Evolutionary conservation across 2,888 invertebrate genomes (phyloP), one percentile per base, ranked within the genome.

Genomic region (Scaptomyza cyrtandrae): DNA sequence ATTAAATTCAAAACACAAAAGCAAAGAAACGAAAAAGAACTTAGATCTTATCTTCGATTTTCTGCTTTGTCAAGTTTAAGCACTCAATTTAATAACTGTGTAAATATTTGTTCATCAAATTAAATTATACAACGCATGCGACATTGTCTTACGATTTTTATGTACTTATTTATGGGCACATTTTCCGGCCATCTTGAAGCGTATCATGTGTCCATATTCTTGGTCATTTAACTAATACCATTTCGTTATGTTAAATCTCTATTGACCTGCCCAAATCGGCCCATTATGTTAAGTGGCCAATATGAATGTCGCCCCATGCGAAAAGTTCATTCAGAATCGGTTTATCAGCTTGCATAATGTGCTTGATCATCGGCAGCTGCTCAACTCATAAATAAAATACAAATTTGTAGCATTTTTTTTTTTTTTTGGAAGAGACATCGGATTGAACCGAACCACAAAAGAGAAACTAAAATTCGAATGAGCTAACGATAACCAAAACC

Each of bases 361-460:
- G 66, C 60, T 63, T 61, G 61, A 54, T 52, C 59, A 64, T 64
- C 64, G 56, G 35, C 37, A 44, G 70, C 53, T 58, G 57, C 43
- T 53, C 55, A 69, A 44, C 69, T 75, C 79, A 75, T 79, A 71
- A 79, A 85, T 82, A 85, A 71, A 75, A 82, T 68, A 82, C 64
- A 72, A 79, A 81, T 75, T 85, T 82, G 71, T 63, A 54, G 73
- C 60, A 60, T 71, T 74, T 64, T 50, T 50, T 33, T 19, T 19
- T 19, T 29, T 29, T 29, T 3, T 29, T 19, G 19, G 24, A 19
- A 6, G n/a, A 48, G 53, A 56, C 35, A 33, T 9, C 10, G 6
- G 1, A 33, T 10, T 10, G 33, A 39, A 46, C 14, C 33, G 46
- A 5, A 44, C 37, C 45, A 54, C 46, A 50, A 50, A 24, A 48